Evolutionary conservation across 2,888 invertebrate genomes (phyloP).

Genomic region (Drosophila subquinaria): DNA sequence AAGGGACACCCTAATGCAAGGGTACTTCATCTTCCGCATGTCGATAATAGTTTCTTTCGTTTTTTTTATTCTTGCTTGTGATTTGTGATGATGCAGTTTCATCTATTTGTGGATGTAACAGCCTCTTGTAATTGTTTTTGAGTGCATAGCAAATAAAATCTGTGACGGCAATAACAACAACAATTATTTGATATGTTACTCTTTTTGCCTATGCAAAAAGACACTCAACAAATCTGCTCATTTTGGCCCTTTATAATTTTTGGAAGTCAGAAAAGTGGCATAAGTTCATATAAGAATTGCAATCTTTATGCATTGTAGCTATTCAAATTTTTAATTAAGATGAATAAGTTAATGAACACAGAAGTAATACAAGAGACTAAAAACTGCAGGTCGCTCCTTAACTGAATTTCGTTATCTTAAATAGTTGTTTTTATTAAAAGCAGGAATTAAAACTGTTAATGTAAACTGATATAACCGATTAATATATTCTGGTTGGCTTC

Average conservation of each 20-base stretch:
- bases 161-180: background rate
- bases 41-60: background rate
- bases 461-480: too few relatives aligned
- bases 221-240: background rate
- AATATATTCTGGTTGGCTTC: too few relatives aligned
- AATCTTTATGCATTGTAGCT: background rate
- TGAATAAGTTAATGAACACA: too few relatives aligned
- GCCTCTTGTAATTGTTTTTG: slow-evolving; percentile 9
- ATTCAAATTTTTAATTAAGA: background rate
- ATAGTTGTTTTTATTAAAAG: too few relatives aligned
- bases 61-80: background rate
- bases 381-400: too few relatives aligned
- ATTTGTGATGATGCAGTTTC: slow-evolving; percentile 5
- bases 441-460: too few relatives aligned
- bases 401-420: too few relatives aligned
- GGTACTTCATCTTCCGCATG: background rate
- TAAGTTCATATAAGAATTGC: background rate
- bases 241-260: background rate
- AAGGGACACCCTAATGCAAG: too few relatives aligned
- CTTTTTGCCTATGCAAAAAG: background rate
- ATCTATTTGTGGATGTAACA: background rate
- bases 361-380: too few relatives aligned
- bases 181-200: background rate
- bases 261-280: background rate
- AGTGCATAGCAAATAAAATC: slow-evolving; percentile 9